phyloP scores from a whole-genome alignment of 2,888 invertebrate species.

The Blastobasis lacticolella region DNA sequence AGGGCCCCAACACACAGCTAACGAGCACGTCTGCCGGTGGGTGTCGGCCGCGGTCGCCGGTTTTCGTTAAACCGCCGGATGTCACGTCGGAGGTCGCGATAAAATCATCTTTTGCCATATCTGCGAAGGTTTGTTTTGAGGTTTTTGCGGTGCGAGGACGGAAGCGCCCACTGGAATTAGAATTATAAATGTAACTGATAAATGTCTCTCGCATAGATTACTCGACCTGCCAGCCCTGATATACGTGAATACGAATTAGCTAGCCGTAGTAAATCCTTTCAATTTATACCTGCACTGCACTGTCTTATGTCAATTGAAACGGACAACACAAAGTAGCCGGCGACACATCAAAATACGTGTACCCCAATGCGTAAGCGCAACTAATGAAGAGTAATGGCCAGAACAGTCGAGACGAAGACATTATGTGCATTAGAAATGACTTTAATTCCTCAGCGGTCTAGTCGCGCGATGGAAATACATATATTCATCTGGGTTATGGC shows the following conservation, averaged over 20 bases:
- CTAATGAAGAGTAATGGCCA: no score
- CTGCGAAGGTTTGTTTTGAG: conserved; percentile 23
- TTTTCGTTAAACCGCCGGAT: conserved; percentile 45
- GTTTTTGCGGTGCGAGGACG: conserved; percentile 20
- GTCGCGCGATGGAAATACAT: conserved; percentile 23
- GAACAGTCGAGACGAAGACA: not conserved
- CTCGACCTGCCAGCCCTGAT: no score
- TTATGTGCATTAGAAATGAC: conserved; percentile 6
- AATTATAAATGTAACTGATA: not conserved
- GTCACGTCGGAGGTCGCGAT: conserved; percentile 48
- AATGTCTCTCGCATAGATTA: not conserved
- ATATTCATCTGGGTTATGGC: conserved; percentile 42
- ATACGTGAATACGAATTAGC: no score
- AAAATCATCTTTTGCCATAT: conserved; percentile 36
- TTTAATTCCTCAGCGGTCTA: conserved; percentile 3
- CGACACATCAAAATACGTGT: no score
- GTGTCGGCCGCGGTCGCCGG: conserved; percentile 40
- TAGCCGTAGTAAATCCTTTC: no score
- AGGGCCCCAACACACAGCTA: conserved; percentile 42
- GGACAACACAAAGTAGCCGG: no score
- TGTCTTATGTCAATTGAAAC: no score
- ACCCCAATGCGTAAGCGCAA: no score
- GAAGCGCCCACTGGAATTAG: not conserved
- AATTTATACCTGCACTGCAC: no score
- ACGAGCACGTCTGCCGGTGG: conserved; percentile 57